These are phyloP conservation scores for Campoletis sonorensis DNA, from an alignment of 1,140 invertebrate species.

Conservation along the genomic window DNA sequence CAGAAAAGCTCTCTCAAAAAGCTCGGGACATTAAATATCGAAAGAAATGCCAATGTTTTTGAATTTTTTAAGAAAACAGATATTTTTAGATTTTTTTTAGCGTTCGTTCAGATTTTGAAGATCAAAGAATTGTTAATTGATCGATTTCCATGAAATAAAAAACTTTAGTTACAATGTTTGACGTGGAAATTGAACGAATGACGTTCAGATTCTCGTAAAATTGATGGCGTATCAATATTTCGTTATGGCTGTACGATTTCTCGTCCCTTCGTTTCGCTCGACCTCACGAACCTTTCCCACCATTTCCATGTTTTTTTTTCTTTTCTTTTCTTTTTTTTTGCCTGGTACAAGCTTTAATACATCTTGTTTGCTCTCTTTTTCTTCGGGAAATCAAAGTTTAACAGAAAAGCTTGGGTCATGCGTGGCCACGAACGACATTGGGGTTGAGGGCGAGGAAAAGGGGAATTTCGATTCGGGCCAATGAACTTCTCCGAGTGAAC, in stretches of 20 bases:
- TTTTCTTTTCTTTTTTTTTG: too few relatives aligned
- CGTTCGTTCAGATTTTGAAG: background rate
- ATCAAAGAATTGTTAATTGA: background rate
- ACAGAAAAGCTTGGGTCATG: slow-evolving; percentile 17
- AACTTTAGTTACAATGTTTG: background rate
- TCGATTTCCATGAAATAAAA: too few relatives aligned
- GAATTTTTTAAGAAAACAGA: too few relatives aligned
- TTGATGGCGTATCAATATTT: background rate
- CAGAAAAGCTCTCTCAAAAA: too few relatives aligned
- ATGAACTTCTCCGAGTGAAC: background rate
- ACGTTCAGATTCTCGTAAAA: background rate
- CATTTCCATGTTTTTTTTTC: slow-evolving; percentile 7
- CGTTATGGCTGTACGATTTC: background rate
- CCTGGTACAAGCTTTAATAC: slow-evolving; percentile 1
- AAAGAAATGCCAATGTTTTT: too few relatives aligned
- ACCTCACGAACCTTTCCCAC: slow-evolving; percentile 6
- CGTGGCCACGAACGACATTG: slow-evolving; percentile 6
- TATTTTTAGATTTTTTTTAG: background rate
- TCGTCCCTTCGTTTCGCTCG: slow-evolving; percentile 20
- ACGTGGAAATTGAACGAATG: background rate
- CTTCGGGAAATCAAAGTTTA: slow-evolving; percentile 30
- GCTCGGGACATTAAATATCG: too few relatives aligned
- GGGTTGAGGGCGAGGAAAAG: background rate
- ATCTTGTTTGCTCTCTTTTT: slow-evolving; percentile 5
- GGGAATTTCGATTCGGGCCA: slow-evolving; percentile 29